Conservation (phyloP, 2,888 invertebrate genomes). For the Thalpophila matura region DNA sequence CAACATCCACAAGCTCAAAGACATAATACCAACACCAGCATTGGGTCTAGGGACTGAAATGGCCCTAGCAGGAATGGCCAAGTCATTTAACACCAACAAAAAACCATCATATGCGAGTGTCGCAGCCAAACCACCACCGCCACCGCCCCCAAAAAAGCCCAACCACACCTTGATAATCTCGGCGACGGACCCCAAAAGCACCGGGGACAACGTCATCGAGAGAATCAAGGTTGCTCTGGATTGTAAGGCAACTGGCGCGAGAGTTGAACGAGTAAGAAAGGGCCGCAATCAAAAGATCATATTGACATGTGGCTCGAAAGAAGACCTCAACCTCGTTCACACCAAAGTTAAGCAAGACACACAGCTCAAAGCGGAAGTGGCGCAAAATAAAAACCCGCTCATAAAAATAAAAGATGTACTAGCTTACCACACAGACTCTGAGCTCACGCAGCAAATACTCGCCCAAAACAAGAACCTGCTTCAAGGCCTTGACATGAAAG, state of each 20-base stretch:
- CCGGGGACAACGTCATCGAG: not conserved
- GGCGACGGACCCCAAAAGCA: not conserved
- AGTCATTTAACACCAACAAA: not conserved
- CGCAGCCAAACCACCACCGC: not conserved
- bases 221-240: not conserved
- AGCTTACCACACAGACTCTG: not conserved
- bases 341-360: not conserved
- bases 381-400: not conserved
- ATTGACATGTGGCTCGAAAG: not conserved
- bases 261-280: slow-evolving; percentile 11
- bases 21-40: too few species aligned
- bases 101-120: not conserved
- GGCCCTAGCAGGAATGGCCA: not conserved
- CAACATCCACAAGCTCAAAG: too few species aligned
- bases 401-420: not conserved
- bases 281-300: not conserved
- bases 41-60: too few species aligned
- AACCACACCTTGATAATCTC: not conserved
- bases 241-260: slow-evolving; percentile 18
- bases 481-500: not conserved
- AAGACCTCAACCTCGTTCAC: not conserved
- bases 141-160: not conserved
- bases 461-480: not conserved
- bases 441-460: not conserved
- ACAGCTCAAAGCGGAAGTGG: not conserved